phyloP scores from a whole-genome alignment of 1,140 invertebrate genomes.

The Semibalanus balanoides region DNA sequence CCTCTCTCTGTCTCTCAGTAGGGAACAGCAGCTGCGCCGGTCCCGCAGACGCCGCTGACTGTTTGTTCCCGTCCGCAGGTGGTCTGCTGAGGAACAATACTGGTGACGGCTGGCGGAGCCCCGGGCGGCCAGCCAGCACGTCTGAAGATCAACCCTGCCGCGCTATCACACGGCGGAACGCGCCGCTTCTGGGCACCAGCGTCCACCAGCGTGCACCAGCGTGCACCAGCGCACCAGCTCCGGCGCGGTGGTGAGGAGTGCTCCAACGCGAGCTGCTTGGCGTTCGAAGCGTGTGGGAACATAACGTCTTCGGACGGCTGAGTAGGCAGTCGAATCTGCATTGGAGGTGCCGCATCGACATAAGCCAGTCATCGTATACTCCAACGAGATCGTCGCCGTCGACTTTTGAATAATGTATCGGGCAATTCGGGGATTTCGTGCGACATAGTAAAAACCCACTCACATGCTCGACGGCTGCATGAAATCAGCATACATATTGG shows the following conservation, averaged over 20 bases:
- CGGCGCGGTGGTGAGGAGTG: too few species aligned
- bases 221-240: too few species aligned
- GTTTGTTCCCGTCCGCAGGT: neutral
- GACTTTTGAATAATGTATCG: neutral
- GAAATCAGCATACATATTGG: neutral
- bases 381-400: neutral
- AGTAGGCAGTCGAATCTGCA: neutral
- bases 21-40: neutral
- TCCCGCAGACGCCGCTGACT: neutral
- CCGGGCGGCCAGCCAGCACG: too few species aligned
- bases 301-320: too few species aligned
- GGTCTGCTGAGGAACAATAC: neutral
- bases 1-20: too few species aligned
- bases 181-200: too few species aligned
- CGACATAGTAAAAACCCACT: neutral
- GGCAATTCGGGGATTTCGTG: neutral
- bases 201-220: too few species aligned
- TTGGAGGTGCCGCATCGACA: neutral
- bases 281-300: too few species aligned
- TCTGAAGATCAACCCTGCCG: too few species aligned
- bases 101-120: neutral
- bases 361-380: neutral
- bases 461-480: neutral
- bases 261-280: too few species aligned
- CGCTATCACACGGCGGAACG: too few species aligned